These are phyloP conservation scores for Toxostoma redivivum DNA, from an alignment of 2,113 vertebrate species.

Conservation along the genomic window DNA sequence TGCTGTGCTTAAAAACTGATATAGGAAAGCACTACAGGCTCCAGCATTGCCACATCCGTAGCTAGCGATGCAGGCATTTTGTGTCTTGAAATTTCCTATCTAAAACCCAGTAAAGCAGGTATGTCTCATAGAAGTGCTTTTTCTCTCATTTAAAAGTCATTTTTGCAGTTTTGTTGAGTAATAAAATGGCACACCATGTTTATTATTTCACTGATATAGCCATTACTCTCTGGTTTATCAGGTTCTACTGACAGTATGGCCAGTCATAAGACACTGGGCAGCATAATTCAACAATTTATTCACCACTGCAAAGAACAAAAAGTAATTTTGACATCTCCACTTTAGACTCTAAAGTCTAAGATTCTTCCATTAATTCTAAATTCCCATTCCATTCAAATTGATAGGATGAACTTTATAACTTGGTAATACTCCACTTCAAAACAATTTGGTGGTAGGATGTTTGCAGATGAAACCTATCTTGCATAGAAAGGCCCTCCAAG, in stretches of 20 bases:
- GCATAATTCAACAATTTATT: neutral
- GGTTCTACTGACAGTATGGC: neutral
- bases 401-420: neutral
- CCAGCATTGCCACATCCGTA: accelerated
- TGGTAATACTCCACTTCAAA: neutral
- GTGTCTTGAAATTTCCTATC: neutral
- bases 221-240: neutral
- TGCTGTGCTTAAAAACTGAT: neutral
- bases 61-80: neutral
- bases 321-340: neutral
- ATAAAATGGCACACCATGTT: neutral
- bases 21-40: neutral
- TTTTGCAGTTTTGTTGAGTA: neutral
- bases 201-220: neutral
- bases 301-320: neutral
- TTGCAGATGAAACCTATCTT: neutral
- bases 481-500: neutral
- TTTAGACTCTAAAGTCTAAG: neutral
- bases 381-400: neutral
- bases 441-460: neutral
- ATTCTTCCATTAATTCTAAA: neutral
- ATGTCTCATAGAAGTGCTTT: neutral
- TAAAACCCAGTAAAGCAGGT: neutral
- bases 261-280: accelerated
- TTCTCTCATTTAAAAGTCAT: neutral